These are phyloP conservation scores for Chelonus insularis DNA, from an alignment of 1,140 invertebrate species.

Conservation along the genomic window DNA sequence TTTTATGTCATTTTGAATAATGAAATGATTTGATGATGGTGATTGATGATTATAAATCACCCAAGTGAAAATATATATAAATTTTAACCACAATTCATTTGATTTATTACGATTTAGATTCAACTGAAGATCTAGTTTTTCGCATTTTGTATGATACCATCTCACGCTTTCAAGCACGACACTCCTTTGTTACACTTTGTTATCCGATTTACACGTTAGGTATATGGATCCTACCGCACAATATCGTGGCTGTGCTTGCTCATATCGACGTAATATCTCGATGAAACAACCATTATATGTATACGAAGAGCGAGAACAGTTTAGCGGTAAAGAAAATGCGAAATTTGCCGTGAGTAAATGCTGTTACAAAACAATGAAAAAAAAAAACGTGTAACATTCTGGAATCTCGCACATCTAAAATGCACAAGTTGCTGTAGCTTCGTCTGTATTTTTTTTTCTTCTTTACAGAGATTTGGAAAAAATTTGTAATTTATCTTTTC, in stretches of 20 bases:
- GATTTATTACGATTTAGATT: conserved; percentile 44
- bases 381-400: no score
- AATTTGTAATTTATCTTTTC: no score
- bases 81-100: conserved; percentile 33
- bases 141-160: background rate
- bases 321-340: conserved; percentile 21
- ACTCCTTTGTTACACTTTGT: conserved; percentile 48
- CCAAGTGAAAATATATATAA: background rate
- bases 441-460: no score
- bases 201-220: conserved; percentile 37
- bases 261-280: conserved; percentile 7
- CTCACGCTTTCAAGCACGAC: conserved; percentile 21
- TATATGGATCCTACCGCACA: conserved; percentile 35
- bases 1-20: background rate
- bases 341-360: conserved; percentile 33
- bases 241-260: background rate
- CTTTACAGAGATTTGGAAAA: no score
- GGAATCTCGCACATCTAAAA: no score
- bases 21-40: background rate
- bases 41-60: background rate
- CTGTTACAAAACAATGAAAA: no score
- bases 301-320: conserved; percentile 9
- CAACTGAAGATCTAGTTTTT: conserved; percentile 44
- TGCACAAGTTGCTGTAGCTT: no score
- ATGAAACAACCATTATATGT: background rate